Percentiles rank a stretch among this genome's conserved stretches.
Evolutionary conservation across 2,797 vertebrate genomes (phyloP).

Genomic region (Cossypha polioptera): DNA sequence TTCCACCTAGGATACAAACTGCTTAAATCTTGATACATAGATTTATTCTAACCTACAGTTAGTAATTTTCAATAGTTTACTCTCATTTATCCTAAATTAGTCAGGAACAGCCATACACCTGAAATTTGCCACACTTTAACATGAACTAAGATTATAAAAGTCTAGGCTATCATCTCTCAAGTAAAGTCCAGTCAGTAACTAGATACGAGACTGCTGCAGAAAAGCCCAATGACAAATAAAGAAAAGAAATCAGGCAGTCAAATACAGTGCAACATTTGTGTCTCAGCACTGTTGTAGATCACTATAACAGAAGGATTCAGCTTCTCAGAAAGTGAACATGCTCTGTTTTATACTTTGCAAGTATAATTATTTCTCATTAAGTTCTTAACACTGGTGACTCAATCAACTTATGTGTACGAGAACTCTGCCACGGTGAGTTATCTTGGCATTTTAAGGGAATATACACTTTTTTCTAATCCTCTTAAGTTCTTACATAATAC

Average conservation of each 20-base stretch:
- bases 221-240: not conserved
- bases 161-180: not conserved
- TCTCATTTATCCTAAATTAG: not conserved
- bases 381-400: not conserved
- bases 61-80: not conserved
- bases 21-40: not conserved
- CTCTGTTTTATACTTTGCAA: not conserved
- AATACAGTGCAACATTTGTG: not conserved
- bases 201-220: not conserved
- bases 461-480: slow-evolving; percentile 31
- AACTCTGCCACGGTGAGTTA: not conserved
- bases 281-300: not conserved
- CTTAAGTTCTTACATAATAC: slow-evolving; percentile 35
- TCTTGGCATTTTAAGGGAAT: not conserved
- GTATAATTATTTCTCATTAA: not conserved
- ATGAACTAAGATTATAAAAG: not conserved
- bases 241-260: not conserved
- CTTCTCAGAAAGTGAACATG: not conserved
- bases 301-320: not conserved
- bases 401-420: not conserved
- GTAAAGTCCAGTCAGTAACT: not conserved
- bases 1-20: not conserved
- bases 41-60: not conserved
- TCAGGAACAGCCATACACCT: not conserved
- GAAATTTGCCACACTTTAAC: not conserved